Conservation (phyloP, 2,888 invertebrate species). For the Liposcelis brunnea region DNA sequence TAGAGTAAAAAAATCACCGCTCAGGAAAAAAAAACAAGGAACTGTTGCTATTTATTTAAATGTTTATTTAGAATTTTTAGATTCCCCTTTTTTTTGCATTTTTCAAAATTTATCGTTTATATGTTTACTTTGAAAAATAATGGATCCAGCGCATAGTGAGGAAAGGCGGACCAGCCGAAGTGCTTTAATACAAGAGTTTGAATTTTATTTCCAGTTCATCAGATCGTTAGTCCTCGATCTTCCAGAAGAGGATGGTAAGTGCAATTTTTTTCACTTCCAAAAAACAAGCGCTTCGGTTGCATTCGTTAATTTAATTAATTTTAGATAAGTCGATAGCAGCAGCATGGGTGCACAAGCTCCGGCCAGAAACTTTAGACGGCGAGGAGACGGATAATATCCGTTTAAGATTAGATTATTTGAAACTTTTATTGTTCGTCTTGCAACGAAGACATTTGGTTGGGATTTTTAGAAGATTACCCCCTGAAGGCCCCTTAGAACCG, state of each 20-base stretch:
- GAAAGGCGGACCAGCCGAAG: too few relatives aligned
- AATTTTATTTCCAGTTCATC: slow-evolving; percentile 27
- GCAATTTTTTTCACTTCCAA: slow-evolving; percentile 2
- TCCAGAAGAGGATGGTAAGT: slow-evolving; percentile 25
- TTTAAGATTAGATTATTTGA: slow-evolving; percentile 26
- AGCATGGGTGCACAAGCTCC: slow-evolving; percentile 28
- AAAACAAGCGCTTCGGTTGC: not conserved
- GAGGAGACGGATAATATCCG: slow-evolving; percentile 16
- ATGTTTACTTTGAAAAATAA: too few relatives aligned
- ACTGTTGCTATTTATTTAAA: too few relatives aligned
- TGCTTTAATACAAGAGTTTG: slow-evolving; percentile 20
- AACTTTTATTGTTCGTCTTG: slow-evolving; percentile 28
- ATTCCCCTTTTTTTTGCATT: too few relatives aligned
- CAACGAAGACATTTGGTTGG: slow-evolving; percentile 26
- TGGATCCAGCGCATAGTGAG: too few relatives aligned
- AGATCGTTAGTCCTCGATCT: slow-evolving; percentile 28
- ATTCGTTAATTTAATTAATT: slow-evolving; percentile 12
- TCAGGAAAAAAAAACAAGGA: too few relatives aligned
- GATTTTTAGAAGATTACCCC: slow-evolving; percentile 27
- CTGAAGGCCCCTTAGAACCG: slow-evolving; percentile 21
- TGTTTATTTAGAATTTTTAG: too few relatives aligned
- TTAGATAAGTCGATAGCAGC: slow-evolving; percentile 28
- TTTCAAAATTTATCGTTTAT: too few relatives aligned
- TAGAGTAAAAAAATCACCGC: too few relatives aligned
- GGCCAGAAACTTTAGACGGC: slow-evolving; percentile 19